These are phyloP conservation scores for Bungarus multicinctus DNA, from an alignment of 2,113 vertebrate genomes.

Conservation along the genomic window DNA sequence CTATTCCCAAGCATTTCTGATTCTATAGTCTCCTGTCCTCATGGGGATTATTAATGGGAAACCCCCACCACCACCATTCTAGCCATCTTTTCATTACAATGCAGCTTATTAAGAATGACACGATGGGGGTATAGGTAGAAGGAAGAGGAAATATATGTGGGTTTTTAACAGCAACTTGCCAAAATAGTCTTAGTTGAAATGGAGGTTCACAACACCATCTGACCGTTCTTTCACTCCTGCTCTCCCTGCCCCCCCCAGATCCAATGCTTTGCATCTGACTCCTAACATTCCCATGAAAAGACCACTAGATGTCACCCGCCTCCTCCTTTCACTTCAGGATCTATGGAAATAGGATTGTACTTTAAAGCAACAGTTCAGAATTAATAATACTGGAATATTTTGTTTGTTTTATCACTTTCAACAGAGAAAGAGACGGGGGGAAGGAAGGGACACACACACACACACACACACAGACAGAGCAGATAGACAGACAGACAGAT, in stretches of 20 bases:
- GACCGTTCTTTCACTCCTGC: not conserved
- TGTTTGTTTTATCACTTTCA: constrained; percentile 60
- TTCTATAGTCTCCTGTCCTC: constrained; percentile 64
- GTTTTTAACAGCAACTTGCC: not conserved
- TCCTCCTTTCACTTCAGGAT: constrained; percentile 59
- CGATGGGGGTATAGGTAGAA: not conserved
- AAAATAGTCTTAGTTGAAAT: constrained; percentile 18
- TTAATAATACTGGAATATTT: constrained; percentile 34
- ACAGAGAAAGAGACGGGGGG: constrained; percentile 27
- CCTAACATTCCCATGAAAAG: constrained; percentile 37
- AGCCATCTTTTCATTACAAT: constrained; percentile 46
- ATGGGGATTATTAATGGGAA: constrained; percentile 78
- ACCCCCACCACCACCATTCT: constrained; percentile 60
- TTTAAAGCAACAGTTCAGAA: constrained; percentile 61
- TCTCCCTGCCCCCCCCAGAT: accelerated
- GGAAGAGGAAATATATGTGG: constrained; percentile 18
- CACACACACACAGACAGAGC: no score
- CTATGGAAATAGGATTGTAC: constrained; percentile 18
- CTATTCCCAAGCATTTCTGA: constrained; percentile 71
- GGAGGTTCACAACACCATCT: not conserved
- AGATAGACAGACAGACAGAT: constrained; percentile 42
- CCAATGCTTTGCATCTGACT: not conserved
- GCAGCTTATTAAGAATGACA: constrained; percentile 57
- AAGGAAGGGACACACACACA: no score
- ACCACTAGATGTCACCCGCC: constrained; percentile 75